phyloP scores from a whole-genome alignment of 1,140 invertebrate genomes.

The Fopius arisanus region DNA sequence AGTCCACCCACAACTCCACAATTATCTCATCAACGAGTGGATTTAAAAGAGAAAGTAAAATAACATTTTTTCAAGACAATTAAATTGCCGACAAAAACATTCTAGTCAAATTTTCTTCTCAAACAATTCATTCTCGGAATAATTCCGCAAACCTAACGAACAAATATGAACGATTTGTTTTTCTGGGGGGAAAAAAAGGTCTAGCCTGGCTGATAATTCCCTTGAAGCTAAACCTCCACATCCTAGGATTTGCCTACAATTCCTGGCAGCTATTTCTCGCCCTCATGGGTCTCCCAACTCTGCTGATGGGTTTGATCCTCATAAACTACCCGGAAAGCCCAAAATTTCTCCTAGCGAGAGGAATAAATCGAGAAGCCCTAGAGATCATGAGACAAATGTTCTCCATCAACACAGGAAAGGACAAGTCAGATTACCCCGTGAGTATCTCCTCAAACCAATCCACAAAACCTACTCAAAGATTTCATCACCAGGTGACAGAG shows the following conservation, averaged over 20 bases:
- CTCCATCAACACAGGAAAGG: conserved; percentile 66
- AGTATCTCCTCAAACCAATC: neutral
- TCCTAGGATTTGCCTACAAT: conserved; percentile 61
- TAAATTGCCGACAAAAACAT: neutral
- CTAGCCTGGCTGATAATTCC: conserved; percentile 73
- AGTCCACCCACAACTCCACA: too few species aligned
- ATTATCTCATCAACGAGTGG: too few species aligned
- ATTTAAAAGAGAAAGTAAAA: too few species aligned
- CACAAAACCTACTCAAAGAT: too few species aligned
- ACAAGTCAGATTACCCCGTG: conserved; percentile 54
- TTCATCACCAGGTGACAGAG: conserved; percentile 1
- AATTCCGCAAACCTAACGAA: neutral
- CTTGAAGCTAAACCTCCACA: conserved; percentile 58
- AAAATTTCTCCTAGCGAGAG: conserved; percentile 75
- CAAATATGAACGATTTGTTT: neutral
- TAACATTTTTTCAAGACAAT: neutral
- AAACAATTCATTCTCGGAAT: neutral
- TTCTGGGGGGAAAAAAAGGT: conserved; percentile 48
- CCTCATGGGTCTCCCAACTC: conserved; percentile 66
- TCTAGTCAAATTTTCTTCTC: neutral
- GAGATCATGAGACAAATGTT: conserved; percentile 70
- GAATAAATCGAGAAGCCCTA: conserved; percentile 69
- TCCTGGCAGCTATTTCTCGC: conserved; percentile 75
- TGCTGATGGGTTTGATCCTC: conserved; percentile 64
- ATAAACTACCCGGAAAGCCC: conserved; percentile 77